Conservation (phyloP, 2,797 vertebrate genomes). For the Podargus strigoides region DNA sequence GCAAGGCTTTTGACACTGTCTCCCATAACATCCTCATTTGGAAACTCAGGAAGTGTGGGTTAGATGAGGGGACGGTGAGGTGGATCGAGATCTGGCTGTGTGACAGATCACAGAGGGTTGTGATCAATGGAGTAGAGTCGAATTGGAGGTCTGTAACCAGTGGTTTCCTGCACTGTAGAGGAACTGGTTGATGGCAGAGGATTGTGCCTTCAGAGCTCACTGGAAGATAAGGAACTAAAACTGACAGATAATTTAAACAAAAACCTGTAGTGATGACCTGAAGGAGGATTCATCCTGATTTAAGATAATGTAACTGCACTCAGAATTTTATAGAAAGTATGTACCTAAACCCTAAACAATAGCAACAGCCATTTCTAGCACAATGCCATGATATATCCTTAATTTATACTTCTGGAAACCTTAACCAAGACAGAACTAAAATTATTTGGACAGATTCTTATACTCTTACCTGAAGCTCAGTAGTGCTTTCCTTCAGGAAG, state of each 20-base stretch:
- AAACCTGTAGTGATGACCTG: neutral
- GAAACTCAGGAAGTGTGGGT: no score
- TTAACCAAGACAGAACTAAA: neutral
- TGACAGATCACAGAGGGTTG: no score
- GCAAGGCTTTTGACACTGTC: no score
- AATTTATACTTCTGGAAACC: neutral
- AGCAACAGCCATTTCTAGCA: neutral
- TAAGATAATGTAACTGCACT: neutral
- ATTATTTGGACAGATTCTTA: neutral
- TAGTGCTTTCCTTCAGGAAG: neutral
- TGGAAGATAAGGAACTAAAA: neutral
- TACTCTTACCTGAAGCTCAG: neutral
- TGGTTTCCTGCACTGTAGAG: neutral
- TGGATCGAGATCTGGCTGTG: no score
- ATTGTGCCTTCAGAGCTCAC: neutral
- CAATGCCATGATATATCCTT: neutral
- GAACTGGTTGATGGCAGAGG: neutral
- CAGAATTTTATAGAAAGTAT: neutral
- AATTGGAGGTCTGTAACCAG: no score
- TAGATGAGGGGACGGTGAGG: no score
- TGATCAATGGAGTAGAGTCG: no score
- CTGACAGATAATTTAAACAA: neutral
- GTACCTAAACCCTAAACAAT: neutral
- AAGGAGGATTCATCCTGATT: neutral
- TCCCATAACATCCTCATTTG: no score